phyloP scores from a whole-genome alignment of 2,797 vertebrate genomes.

The Anguilla megastoma region DNA sequence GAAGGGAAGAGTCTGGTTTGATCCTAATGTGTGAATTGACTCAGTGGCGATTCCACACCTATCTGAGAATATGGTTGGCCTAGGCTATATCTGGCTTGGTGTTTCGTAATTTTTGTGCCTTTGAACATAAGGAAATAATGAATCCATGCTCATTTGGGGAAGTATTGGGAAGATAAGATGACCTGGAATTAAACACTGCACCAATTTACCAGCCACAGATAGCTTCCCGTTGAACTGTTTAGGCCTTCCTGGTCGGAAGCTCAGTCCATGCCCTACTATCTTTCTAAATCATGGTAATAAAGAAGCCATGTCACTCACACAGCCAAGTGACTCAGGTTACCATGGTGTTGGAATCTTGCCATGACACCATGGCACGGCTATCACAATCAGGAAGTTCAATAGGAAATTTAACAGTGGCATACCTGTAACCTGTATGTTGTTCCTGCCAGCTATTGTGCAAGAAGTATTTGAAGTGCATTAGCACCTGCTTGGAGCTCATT shows the following conservation, averaged over 20 bases:
- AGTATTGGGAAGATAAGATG: not conserved
- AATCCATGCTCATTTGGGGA: not conserved
- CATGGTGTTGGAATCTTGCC: not conserved
- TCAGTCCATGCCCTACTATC: not conserved
- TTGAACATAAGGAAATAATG: not conserved
- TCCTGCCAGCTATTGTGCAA: not conserved
- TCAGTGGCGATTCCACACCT: not conserved
- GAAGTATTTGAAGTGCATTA: not conserved
- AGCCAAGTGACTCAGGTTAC: slow-evolving; percentile 6
- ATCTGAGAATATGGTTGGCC: not conserved
- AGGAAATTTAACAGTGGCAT: not conserved
- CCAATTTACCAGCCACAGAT: not conserved
- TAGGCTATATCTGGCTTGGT: not conserved
- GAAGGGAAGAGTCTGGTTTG: not conserved
- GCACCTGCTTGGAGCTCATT: not conserved
- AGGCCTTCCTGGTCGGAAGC: not conserved
- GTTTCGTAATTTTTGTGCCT: not conserved
- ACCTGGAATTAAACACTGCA: not conserved
- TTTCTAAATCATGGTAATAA: not conserved
- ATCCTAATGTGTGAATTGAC: not conserved
- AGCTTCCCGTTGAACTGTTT: not conserved
- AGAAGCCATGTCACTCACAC: no score
- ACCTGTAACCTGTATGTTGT: not conserved
- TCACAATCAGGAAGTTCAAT: slow-evolving; percentile 9
- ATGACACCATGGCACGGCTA: not conserved